A percentile compares a stretch with the other conserved stretches of the same genome.
Evolutionary conservation across 2,797 vertebrate genomes (phyloP).

Genomic region (Coranthus polyacanthus): DNA sequence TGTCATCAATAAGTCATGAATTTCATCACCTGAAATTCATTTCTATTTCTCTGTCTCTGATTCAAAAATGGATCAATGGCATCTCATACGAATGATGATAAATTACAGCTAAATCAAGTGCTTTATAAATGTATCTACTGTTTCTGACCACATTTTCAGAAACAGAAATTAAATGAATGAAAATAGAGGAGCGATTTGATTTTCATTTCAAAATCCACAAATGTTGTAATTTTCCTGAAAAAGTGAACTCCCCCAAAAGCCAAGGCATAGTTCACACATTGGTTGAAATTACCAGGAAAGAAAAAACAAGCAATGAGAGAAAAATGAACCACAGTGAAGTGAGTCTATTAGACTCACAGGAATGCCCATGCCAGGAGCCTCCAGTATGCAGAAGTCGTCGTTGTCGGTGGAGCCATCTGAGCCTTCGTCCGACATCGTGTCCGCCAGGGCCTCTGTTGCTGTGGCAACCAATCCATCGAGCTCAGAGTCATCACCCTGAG

Average conservation of each 20-base stretch:
- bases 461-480: conserved; percentile 75
- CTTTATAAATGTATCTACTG: too few relatives aligned
- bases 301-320: background rate
- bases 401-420: conserved; percentile 89
- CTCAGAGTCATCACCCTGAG: conserved; percentile 72
- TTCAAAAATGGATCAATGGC: background rate
- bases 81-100: too few relatives aligned
- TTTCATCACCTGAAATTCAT: too few relatives aligned
- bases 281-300: background rate
- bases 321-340: background rate
- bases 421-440: conserved; percentile 83
- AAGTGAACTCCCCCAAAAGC: too few relatives aligned
- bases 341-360: conserved; percentile 80
- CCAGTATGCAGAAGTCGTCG: conserved; percentile 95
- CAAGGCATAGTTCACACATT: too few relatives aligned
- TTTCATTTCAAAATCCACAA: too few relatives aligned
- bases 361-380: conserved; percentile 93
- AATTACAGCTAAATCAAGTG: too few relatives aligned
- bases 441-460: conserved; percentile 79
- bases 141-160: too few relatives aligned
- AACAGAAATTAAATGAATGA: background rate
- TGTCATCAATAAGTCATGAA: too few relatives aligned
- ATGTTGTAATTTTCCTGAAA: too few relatives aligned
- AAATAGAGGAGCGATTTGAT: too few relatives aligned
- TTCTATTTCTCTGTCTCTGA: too few relatives aligned